Evolutionary conservation across 2,888 invertebrate genomes (phyloP), one percentile per base, ranked within the genome.

Genomic region (Troides aeacus): DNA sequence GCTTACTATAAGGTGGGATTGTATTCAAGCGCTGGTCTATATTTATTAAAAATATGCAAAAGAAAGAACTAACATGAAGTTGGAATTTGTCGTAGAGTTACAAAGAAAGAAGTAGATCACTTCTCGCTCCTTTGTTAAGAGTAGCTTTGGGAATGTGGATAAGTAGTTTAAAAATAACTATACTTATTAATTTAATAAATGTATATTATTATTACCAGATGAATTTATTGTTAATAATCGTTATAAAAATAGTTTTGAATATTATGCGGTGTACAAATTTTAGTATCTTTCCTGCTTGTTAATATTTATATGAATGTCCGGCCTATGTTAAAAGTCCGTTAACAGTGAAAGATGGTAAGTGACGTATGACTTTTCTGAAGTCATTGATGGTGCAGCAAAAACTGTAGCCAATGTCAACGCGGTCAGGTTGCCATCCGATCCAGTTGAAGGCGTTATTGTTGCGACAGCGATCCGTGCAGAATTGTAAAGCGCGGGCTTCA

Each of bases 311-410:
- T 12, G 2, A 6, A n/a, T 4, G 53, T 53, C 18, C 53, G 53
- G 6, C 18, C n/a, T 64, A 64, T 3, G 86, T 75, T 42, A 90
- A 80, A 23, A 94, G 83, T 18, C 87, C 93, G 59, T 81, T 83
- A 5, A 93, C 92, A 30, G 83, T 81, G 64, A 95, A 89, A 3
- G 82, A 74, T 0, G 95, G 95, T 21, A 95, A 80, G 73, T 92
- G 90, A 0, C 88, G 86, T 10, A 95, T 85, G 1, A 84, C 84
- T 72, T 87, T 86, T 60, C 93, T 88, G 76, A 95, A 93, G 72
- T 94, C 94, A 30, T 90, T 84, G 30, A 95, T 87, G 1, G 88
- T 86, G 79, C 95, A 95, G 76, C 94, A 95, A 82, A 95, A 95
- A 62, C 94, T 93, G 82, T 94, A 93, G 0, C 95, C 95, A 23